Conservation (phyloP, 2,888 invertebrate species). For the Agrotis clavis region DNA sequence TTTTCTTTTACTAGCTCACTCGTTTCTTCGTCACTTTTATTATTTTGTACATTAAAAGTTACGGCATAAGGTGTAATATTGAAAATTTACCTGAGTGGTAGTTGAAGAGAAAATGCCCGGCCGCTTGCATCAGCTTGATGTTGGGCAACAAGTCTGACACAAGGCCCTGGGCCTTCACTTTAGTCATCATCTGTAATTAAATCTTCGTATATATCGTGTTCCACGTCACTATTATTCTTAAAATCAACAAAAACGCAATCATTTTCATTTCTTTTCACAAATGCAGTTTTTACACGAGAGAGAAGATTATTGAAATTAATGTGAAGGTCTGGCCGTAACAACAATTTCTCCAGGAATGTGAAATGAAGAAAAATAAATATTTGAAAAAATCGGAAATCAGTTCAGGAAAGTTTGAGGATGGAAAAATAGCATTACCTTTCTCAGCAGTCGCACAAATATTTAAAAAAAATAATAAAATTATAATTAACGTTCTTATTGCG, state of each 20-base stretch:
- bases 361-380: no score
- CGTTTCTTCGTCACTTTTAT: not conserved
- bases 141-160: conserved; percentile 96
- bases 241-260: not conserved
- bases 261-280: not conserved
- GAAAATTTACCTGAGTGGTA: conserved; percentile 92
- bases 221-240: not conserved
- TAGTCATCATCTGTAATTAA: conserved; percentile 86
- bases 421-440: not conserved
- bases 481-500: not conserved
- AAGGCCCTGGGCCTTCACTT: conserved; percentile 91
- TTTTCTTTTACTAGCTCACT: not conserved
- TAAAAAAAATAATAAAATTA: not conserved
- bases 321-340: no score
- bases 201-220: conserved; percentile 10
- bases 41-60: not conserved
- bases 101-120: conserved; percentile 95
- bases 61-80: not conserved
- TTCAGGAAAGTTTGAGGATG: no score
- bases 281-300: not conserved
- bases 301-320: no score
- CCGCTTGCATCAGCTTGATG: conserved; percentile 94
- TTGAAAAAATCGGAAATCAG: no score
- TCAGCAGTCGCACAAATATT: not conserved
- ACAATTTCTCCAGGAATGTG: no score